A percentile compares a stretch with the other conserved stretches of the same genome.
Evolutionary conservation across 2,113 vertebrate species (phyloP).

Genomic region (Gavialis gangeticus): DNA sequence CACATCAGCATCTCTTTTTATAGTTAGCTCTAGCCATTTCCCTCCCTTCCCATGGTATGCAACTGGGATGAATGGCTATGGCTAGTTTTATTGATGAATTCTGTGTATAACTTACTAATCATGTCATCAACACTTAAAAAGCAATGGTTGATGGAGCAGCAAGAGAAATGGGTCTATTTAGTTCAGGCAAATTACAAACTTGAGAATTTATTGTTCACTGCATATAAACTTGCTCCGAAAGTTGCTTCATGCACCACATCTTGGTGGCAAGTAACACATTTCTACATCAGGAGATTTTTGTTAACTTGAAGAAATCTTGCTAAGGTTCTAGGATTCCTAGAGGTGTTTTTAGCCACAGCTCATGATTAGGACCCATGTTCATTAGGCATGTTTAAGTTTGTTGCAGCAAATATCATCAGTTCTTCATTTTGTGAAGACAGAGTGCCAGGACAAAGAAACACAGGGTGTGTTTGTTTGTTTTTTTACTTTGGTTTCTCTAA

Average conservation of each 20-base stretch:
- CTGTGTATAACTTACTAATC: neutral
- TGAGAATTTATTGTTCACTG: neutral
- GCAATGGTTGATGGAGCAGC: neutral
- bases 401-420: neutral
- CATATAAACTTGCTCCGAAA: fast-evolving
- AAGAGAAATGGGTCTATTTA: neutral
- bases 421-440: neutral
- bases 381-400: neutral
- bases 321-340: neutral
- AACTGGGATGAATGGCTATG: neutral
- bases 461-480: too few relatives aligned
- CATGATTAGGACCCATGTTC: neutral
- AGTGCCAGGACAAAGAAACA: neutral
- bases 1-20: neutral
- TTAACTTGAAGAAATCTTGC: too few relatives aligned
- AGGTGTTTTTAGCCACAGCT: neutral
- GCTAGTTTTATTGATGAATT: neutral
- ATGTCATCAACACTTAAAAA: neutral
- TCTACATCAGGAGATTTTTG: neutral
- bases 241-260: neutral
- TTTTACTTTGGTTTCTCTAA: too few relatives aligned
- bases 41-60: neutral
- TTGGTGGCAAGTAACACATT: neutral
- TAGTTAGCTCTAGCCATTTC: neutral
- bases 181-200: neutral